These are phyloP conservation scores for Coilia nasus DNA, from an alignment of 2,797 vertebrate species.

Conservation along the genomic window DNA sequence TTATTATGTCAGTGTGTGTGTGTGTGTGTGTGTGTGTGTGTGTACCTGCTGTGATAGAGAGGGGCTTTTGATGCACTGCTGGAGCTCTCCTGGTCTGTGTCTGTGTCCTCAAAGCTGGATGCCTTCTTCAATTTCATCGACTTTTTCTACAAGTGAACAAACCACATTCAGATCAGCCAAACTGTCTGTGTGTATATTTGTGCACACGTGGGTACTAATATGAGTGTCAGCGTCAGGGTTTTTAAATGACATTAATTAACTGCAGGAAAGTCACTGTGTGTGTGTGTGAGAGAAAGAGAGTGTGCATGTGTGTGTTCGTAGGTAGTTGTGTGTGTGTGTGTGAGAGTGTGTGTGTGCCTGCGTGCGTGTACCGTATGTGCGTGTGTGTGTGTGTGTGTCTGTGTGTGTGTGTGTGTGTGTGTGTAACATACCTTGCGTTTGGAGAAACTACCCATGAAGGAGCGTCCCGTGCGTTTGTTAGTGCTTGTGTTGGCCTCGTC, in stretches of 20 bases:
- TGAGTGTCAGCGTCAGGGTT: no score
- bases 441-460: slow-evolving; percentile 88
- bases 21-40: slow-evolving; percentile 15
- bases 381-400: neutral
- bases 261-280: neutral
- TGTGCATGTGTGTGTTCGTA: neutral
- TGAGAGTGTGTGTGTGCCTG: neutral
- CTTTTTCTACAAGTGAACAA: slow-evolving; percentile 81
- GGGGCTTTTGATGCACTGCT: slow-evolving; percentile 79
- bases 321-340: neutral
- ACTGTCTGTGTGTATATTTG: no score
- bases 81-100: slow-evolving; percentile 83
- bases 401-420: neutral
- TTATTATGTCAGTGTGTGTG: neutral
- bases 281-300: neutral
- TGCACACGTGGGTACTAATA: neutral
- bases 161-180: neutral
- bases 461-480: slow-evolving; percentile 78
- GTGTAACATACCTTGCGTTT: slow-evolving; percentile 84
- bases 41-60: slow-evolving; percentile 80
- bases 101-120: slow-evolving; percentile 87
- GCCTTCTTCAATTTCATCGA: slow-evolving; percentile 84
- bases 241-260: no score
- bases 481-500: slow-evolving; percentile 76
- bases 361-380: no score